These are phyloP conservation scores for Muricea muricata DNA, from an alignment of 92 coral and sea anemone genomes.

Conservation along the genomic window DNA sequence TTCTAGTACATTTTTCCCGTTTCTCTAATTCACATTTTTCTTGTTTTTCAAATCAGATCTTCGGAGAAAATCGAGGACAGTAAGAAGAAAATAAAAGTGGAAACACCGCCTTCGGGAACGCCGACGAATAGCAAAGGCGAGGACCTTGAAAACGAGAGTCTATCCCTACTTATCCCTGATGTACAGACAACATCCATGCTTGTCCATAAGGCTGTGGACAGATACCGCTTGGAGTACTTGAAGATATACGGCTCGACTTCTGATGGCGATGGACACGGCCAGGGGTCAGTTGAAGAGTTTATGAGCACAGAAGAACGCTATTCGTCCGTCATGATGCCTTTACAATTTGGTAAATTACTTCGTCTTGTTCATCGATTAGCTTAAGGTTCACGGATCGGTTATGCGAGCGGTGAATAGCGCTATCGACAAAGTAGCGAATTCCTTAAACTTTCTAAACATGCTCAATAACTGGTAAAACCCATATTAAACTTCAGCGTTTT, in stretches of 20 bases:
- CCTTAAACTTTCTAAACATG: no score
- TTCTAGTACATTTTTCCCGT: not conserved
- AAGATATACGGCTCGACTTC: conserved; percentile 51
- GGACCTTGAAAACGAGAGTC: conserved; percentile 93
- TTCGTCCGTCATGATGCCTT: conserved; percentile 79
- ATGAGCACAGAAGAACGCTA: conserved; percentile 84
- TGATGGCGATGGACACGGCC: conserved; percentile 32
- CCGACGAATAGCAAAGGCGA: conserved; percentile 32
- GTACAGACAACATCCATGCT: conserved; percentile 90
- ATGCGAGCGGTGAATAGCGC: no score
- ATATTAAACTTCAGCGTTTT: no score
- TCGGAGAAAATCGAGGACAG: conserved; percentile 48
- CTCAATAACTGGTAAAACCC: no score
- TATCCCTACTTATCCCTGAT: conserved; percentile 91
- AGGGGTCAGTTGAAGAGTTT: conserved; percentile 42
- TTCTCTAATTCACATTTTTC: not conserved
- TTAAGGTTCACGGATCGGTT: no score
- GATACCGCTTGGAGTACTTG: conserved; percentile 60
- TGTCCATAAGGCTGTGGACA: conserved; percentile 74
- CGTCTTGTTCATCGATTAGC: not conserved
- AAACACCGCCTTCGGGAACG: conserved; percentile 29
- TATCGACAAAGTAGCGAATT: no score
- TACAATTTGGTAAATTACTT: conserved; percentile 91
- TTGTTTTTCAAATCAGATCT: conserved; percentile 45
- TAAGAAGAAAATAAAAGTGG: conserved; percentile 32